A percentile compares a stretch with the other conserved stretches of the same genome.
Conservation (phyloP, 92 coral and sea anemone species). For the Plumapathes pennacea region DNA sequence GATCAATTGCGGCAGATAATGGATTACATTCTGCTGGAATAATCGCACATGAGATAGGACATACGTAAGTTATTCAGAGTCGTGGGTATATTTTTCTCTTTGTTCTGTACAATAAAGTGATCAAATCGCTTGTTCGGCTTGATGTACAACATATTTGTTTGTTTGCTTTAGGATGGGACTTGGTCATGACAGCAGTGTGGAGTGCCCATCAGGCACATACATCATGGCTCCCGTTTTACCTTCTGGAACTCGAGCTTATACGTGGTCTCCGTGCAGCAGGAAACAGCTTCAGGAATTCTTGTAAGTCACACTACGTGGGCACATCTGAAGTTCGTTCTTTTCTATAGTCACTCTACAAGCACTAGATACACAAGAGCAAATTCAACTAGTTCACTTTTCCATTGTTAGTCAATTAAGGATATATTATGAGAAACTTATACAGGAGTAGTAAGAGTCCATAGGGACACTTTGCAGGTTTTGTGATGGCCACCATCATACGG, state of each 20-base stretch:
- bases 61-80: background rate
- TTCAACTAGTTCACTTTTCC: too few relatives aligned
- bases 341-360: too few relatives aligned
- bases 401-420: too few relatives aligned
- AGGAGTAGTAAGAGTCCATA: too few relatives aligned
- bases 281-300: constrained; percentile 24
- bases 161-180: constrained; percentile 39
- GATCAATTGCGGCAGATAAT: background rate
- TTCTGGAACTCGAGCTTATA: constrained; percentile 26
- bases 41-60: constrained; percentile 12
- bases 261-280: constrained; percentile 58
- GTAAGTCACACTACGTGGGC: constrained; percentile 15
- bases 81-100: too few relatives aligned
- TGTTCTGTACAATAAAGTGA: too few relatives aligned
- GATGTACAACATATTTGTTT: background rate
- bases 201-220: constrained; percentile 37
- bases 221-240: constrained; percentile 44
- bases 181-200: constrained; percentile 32
- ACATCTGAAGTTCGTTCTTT: too few relatives aligned
- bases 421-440: too few relatives aligned
- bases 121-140: too few relatives aligned
- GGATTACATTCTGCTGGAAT: constrained; percentile 2
- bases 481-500: too few relatives aligned
- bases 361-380: too few relatives aligned
- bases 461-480: too few relatives aligned